Percentiles rank a stretch among this genome's conserved stretches.
These are phyloP conservation scores for Acanthoscelides obtectus DNA, from an alignment of 2,888 invertebrate genomes.

Conservation along the genomic window DNA sequence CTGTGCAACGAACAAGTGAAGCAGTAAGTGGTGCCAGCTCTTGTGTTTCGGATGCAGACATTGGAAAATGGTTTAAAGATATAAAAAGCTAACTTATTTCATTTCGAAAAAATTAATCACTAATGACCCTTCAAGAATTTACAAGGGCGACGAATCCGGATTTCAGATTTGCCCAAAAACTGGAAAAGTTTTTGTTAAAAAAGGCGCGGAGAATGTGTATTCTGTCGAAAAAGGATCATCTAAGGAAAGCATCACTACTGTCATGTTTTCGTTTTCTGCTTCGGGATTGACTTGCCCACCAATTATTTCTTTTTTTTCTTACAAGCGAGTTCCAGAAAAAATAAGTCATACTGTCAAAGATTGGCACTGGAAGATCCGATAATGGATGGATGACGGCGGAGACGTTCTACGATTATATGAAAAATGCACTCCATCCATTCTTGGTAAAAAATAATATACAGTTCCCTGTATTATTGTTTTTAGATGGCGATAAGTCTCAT, in stretches of 20 bases:
- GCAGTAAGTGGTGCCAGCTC: slow-evolving; percentile 31
- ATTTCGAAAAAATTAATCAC: no score
- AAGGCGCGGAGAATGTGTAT: neutral
- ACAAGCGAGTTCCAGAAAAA: no score
- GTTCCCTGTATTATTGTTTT: neutral
- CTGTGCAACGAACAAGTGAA: no score
- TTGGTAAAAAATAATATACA: no score
- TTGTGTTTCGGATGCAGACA: slow-evolving; percentile 31
- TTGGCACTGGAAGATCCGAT: neutral
- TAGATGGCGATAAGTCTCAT: neutral
- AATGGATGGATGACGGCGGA: neutral
- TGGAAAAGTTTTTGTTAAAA: neutral
- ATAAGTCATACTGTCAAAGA: neutral
- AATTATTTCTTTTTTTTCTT: neutral
- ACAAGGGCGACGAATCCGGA: slow-evolving; percentile 32
- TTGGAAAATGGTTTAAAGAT: slow-evolving; percentile 33
- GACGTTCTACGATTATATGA: no score
- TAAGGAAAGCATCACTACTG: neutral
- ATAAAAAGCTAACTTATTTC: no score
- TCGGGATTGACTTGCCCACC: no score
- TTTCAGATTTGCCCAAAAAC: neutral
- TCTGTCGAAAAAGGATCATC: no score
- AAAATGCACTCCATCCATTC: no score
- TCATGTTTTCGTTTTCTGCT: neutral
- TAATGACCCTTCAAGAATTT: slow-evolving; percentile 29